Base-by-base conservation (phyloP, 1,140 invertebrate genomes). In the Aphis craccivora region DNA sequence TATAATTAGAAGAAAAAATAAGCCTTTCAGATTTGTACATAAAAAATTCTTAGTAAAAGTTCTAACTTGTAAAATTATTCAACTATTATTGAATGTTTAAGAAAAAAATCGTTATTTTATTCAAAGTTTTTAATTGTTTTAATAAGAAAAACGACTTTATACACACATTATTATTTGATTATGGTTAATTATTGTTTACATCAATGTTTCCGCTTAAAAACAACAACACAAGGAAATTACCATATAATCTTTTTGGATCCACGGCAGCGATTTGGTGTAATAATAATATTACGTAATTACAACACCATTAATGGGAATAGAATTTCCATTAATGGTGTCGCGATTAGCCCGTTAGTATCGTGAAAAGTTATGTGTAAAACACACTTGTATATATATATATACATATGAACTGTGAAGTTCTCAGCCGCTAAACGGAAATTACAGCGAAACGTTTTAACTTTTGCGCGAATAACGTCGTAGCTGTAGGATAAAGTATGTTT, bases 381-480 rank as follows among this genome's bases (percentile, higher is more conserved):
- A 25, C 30, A 25, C 43, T 45, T 8, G 9, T 43, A 25, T 25
- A 84, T 40, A 25, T 25, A 84, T 40, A 43, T 86, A 86, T 6
- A 86, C 30, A 9, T 86, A 45, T 86, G 30, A 14, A 40, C 23
- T 25, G 37, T 43, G 23, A 40, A 90, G 53, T 60, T 60, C 43
- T 7, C 2, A 67, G 43, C 35, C 40, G 48, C 43, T 67, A 83
- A 81, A 81, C 90, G 90, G 90, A 91, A 91, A 91, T 81, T 45
- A 91, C 67, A 76, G 67, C 81, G 67, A 81, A 91, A 91, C 90
- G 67, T 81, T 91, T 91, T 83, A 91, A 81, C 90, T 91, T 91
- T 91, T 35, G 90, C 40, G 25, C 60, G 76, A 91, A 43, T 91
- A 91, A n/a, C 37, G 43, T 8, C 45, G 35, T 40, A 8, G 53